These are phyloP conservation scores for Haplochromis vanheusdeni DNA, from an alignment of 2,113 vertebrate genomes.

Conservation along the genomic window DNA sequence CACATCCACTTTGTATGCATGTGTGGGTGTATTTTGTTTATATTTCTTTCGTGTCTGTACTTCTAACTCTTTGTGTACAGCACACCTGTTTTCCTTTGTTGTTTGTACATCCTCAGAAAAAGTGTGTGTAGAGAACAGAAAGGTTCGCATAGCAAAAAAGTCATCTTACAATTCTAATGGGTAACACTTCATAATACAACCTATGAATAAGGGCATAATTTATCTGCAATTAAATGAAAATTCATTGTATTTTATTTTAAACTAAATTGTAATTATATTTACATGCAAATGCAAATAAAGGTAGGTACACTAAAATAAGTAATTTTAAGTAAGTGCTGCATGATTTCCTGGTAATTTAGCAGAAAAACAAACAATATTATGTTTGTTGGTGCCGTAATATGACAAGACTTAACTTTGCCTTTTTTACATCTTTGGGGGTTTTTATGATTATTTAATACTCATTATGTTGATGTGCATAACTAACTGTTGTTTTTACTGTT, in stretches of 20 bases:
- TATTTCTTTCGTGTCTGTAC: not conserved
- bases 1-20: not conserved
- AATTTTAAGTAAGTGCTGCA: not conserved
- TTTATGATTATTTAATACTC: not conserved
- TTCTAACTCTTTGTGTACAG: not conserved
- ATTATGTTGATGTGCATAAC: not conserved
- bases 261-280: not conserved
- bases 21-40: not conserved
- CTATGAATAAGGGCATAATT: not conserved
- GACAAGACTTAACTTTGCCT: not conserved
- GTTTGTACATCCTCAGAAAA: not conserved
- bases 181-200: not conserved
- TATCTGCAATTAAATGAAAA: not conserved
- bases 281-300: not conserved
- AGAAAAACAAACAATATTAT: not conserved
- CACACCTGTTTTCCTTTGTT: not conserved
- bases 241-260: not conserved
- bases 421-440: accelerated
- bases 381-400: not conserved
- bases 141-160: not conserved
- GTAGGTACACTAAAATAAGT: not conserved
- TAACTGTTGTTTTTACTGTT: not conserved
- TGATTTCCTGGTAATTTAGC: not conserved
- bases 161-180: not conserved
- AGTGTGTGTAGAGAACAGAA: not conserved